phyloP scores from a whole-genome alignment of 2,113 vertebrate genomes.

The Cisticola juncidis region DNA sequence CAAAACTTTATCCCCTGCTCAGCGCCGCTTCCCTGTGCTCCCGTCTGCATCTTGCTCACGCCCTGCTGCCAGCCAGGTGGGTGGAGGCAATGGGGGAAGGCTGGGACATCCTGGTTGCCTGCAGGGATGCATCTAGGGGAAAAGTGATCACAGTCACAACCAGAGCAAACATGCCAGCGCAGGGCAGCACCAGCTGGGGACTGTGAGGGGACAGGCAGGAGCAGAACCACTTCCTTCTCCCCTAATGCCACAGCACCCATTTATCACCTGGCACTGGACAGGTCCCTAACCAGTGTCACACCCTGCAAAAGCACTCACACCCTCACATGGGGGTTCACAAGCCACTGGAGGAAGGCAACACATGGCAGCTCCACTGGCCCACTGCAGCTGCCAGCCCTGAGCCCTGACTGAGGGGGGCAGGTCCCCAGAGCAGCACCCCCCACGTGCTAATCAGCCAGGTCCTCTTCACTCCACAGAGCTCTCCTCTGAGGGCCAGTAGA shows the following conservation, averaged over 20 bases:
- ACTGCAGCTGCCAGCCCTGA: not conserved
- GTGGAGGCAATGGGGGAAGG: not conserved
- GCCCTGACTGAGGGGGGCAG: not conserved
- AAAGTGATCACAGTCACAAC: not conserved
- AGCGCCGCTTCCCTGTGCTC: not conserved
- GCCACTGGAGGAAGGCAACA: not conserved
- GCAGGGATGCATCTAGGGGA: not conserved
- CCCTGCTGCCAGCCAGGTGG: fast-evolving
- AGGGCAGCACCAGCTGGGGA: not conserved
- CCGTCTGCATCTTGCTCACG: fast-evolving
- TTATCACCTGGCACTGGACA: not conserved
- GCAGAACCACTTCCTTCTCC: not conserved
- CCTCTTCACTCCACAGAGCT: not conserved
- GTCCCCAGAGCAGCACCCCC: not conserved
- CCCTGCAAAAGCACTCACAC: not conserved
- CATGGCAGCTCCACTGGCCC: not conserved
- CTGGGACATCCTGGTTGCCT: not conserved
- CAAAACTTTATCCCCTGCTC: not conserved
- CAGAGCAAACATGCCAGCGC: not conserved
- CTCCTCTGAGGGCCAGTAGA: fast-evolving
- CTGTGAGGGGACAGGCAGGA: not conserved
- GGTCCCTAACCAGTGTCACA: fast-evolving
- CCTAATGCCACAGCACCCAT: fast-evolving
- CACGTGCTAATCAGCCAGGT: not conserved
- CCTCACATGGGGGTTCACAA: not conserved